Conservation (phyloP, 2,888 invertebrate species). For the Barypeithes pellucidus region DNA sequence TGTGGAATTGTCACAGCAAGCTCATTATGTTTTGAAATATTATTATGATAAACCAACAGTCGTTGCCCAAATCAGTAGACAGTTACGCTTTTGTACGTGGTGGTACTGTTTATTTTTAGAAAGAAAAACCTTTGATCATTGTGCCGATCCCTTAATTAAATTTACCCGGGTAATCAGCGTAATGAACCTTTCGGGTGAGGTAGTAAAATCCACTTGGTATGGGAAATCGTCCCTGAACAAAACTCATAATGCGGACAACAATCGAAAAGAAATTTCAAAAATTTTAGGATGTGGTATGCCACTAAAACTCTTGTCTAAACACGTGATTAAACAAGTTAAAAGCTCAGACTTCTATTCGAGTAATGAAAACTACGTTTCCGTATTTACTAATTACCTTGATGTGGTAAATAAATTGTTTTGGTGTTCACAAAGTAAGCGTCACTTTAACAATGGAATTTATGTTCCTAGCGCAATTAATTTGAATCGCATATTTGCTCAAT, state of each 20-base stretch:
- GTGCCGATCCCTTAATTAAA: neutral
- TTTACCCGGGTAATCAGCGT: neutral
- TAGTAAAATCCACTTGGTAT: neutral
- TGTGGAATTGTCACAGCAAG: neutral
- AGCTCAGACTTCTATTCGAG: neutral
- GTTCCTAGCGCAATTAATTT: neutral
- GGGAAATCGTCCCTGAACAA: neutral
- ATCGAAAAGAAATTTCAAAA: neutral
- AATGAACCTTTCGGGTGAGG: neutral
- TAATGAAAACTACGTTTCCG: neutral
- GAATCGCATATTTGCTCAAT: neutral
- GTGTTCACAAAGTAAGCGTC: neutral
- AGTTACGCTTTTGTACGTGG: neutral
- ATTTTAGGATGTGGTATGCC: neutral
- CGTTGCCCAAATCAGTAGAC: neutral
- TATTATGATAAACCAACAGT: neutral
- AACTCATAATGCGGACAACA: neutral
- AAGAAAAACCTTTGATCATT: neutral
- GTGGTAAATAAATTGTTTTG: slow-evolving; percentile 6
- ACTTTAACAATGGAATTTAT: neutral
- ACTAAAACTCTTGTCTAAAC: neutral
- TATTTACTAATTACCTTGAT: neutral
- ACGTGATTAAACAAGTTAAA: neutral
- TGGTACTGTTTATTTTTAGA: slow-evolving; percentile 6
- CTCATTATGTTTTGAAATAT: neutral